A percentile compares a stretch with the other conserved stretches of the same genome.
These are phyloP conservation scores for Emmelina monodactyla DNA, from an alignment of 2,888 invertebrate genomes.

Conservation along the genomic window DNA sequence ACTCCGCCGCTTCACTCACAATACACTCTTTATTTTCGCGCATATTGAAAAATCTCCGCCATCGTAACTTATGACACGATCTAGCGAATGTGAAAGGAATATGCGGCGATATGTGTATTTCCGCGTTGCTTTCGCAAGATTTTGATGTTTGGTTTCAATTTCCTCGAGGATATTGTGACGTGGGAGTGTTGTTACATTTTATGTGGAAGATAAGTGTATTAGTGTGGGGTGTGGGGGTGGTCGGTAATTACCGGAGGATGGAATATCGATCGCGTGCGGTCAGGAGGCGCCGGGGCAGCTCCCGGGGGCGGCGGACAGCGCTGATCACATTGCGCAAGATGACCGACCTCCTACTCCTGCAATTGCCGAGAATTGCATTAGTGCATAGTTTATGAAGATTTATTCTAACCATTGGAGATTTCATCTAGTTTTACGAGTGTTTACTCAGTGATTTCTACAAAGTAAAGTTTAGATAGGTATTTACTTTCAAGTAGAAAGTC, in stretches of 20 bases:
- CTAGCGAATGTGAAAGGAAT: background rate
- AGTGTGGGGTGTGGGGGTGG: background rate
- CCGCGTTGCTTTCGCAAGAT: background rate
- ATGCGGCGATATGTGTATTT: background rate
- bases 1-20: constrained; percentile 10
- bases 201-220: too few relatives aligned
- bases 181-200: too few relatives aligned
- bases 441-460: too few relatives aligned
- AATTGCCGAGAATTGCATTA: too few relatives aligned
- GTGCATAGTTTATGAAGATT: too few relatives aligned
- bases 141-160: background rate
- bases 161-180: background rate
- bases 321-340: background rate
- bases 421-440: too few relatives aligned
- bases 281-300: background rate
- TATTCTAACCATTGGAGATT: too few relatives aligned
- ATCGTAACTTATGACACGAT: constrained; percentile 12
- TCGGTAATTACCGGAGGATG: constrained; percentile 1
- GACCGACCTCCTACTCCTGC: too few relatives aligned
- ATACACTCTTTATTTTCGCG: constrained; percentile 20
- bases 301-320: background rate
- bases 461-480: too few relatives aligned
- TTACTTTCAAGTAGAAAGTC: too few relatives aligned
- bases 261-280: background rate
- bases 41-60: constrained; percentile 24